Base-by-base conservation (phyloP, 2,797 vertebrate species). In the Acanthurus lineatus region DNA sequence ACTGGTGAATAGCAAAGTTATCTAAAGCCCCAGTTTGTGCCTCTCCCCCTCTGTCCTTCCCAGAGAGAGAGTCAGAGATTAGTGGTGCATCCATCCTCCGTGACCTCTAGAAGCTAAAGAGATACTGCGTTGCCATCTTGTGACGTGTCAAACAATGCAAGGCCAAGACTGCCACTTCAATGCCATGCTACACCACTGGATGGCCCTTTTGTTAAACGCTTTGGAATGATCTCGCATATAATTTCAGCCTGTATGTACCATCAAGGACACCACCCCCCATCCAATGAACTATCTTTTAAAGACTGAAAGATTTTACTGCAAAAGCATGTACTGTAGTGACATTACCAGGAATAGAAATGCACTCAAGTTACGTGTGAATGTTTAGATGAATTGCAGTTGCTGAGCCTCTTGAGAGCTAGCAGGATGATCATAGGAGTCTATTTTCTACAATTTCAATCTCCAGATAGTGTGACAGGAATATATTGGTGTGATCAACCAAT, bases 1-100 rank as follows among this genome's bases (percentile, higher is more conserved):
- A 86, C 85, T 93, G 89, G 91, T 93, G 94, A 92, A 94, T 94
- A 91, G 93, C 92, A 81, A 94, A 96, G 87, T 78, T 93, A 92
- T 86, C 92, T 87, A 91, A 91, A 94, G 86, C 93, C 93, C 67
- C 77, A 84, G 89, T 75, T 95, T 91, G 78, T 79, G 88, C 85
- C 53, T 82, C 82, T 71, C 87, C 80, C 86, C 83, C 72, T 45
- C 66, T 35, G 87, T 49, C 47, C 52, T 74, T 82, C 73, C 90
- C 90, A 85, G 87, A 90, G 79, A 72, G 88, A 79, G 86, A 88
- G 90, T 79, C 82, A 92, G 87, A 94, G 95, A 95, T 95, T 90
- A 91, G 77, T 73, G 87, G 85, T 83, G 85, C 88, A 93, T 93
- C 91, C 90, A 72, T 85, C 79, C 83, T 75, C 84, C 86, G 61